Evolutionary conservation across 2,113 vertebrate species (phyloP), one percentile per base, ranked within the genome.

Genomic region (Semicossyphus pulcher): DNA sequence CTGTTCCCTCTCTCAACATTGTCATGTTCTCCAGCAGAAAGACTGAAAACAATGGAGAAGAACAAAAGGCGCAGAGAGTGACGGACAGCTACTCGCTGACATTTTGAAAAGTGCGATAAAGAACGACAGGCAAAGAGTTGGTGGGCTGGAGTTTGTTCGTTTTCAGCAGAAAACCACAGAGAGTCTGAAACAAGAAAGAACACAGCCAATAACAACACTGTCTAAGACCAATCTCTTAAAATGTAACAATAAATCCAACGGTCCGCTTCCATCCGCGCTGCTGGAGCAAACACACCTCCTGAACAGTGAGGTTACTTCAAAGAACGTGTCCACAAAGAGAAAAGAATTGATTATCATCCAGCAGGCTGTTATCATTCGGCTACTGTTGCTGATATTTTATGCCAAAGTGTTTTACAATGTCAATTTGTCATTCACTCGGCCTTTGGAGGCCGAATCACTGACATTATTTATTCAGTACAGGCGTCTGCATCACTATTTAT

Each of bases 1-100:
- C 81, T 85, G 75, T 82, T 82, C 67, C 48, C 61, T 72, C 71
- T 74, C 67, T 83, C 72, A 83, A 71, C 53, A 76, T 70, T 81
- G 83, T 76, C 66, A 81, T 75, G 67, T 80, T 80, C 62, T 72
- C 56, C 29, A 26, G 23, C 37, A 77, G 52, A 77, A 52, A 71
- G 57, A 83, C 41, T 10, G 39, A 60, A 83, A 80, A 81, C 59
- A 77, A 60, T 37, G 48, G 21, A 48, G 29, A 63, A 69, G 54
- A 84, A 32, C 75, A 79, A 83, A 83, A 65, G 57, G 23, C 32
- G 26, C 7, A 18, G n/a, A 48, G 23, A 65, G 63, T 89, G 81
- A 91, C 63, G 52, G 67, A 85, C 80, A 83, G 85, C 68, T 72
- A 52, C 75, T 81, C 47, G 37, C 21, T 77, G 54, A 75, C 65